phyloP scores from a whole-genome alignment of 1,140 invertebrate genomes.

The Radopholus similis region DNA sequence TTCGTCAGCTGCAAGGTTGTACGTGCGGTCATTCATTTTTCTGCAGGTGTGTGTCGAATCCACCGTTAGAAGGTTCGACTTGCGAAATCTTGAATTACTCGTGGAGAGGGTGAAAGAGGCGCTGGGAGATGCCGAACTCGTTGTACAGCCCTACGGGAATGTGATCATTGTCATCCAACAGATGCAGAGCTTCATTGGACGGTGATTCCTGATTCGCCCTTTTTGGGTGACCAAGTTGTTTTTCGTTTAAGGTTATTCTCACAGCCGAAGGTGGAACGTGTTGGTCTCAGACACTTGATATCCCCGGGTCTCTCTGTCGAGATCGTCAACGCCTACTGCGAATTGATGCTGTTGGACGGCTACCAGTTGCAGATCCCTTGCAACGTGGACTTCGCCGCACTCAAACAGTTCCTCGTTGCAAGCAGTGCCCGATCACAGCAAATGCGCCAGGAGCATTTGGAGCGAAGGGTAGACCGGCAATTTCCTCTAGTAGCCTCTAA shows the following conservation, averaged over 20 bases:
- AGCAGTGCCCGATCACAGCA: constrained; percentile 10
- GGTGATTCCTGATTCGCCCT: constrained; percentile 17
- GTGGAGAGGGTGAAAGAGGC: constrained; percentile 35
- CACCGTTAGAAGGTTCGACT: constrained; percentile 34
- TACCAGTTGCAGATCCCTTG: constrained; percentile 48
- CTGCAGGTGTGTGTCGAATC: constrained; percentile 19
- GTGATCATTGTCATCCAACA: constrained; percentile 36
- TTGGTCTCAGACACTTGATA: constrained; percentile 11
- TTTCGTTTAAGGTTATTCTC: constrained; percentile 10
- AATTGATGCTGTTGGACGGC: constrained; percentile 36
- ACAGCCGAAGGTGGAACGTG: constrained; percentile 10
- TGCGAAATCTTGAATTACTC: constrained; percentile 31
- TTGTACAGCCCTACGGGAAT: constrained; percentile 24
- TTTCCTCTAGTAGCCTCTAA: neutral
- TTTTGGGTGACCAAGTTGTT: neutral
- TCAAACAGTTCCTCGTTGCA: constrained; percentile 28
- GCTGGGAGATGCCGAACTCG: constrained; percentile 29
- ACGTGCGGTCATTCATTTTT: neutral
- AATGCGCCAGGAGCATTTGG: constrained; percentile 6
- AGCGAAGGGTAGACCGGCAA: neutral
- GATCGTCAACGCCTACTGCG: constrained; percentile 33
- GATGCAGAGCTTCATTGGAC: constrained; percentile 37
- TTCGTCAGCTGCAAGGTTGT: neutral
- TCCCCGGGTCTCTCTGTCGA: constrained; percentile 21
- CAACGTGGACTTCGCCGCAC: constrained; percentile 32